phyloP scores from a whole-genome alignment of 2,888 invertebrate species.

The Hipparchia semele region DNA sequence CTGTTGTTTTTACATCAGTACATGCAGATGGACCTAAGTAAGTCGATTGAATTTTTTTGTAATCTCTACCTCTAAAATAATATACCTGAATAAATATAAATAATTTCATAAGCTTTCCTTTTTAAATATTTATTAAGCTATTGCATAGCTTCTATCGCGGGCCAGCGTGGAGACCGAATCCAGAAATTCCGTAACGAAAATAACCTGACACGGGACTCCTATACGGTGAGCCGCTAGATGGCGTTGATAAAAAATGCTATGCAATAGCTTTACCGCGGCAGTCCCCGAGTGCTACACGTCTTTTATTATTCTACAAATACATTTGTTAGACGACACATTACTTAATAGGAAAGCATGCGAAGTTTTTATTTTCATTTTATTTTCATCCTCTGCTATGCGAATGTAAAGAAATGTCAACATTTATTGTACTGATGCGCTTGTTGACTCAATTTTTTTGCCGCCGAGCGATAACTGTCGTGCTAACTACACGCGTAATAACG shows the following conservation, averaged over 20 bases:
- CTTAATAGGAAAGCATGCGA: conserved; percentile 31
- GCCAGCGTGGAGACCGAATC: no score
- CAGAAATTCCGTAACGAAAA: no score
- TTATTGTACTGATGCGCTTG: conserved; percentile 59
- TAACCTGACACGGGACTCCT: no score
- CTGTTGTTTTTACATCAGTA: conserved; percentile 64
- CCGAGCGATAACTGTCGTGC: conserved; percentile 56
- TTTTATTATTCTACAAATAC: neutral
- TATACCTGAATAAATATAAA: no score
- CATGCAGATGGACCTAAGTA: conserved; percentile 77
- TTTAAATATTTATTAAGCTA: no score
- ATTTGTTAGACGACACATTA: neutral
- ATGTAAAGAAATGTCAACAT: conserved; percentile 49
- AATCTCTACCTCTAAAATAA: neutral
- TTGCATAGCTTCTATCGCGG: no score
- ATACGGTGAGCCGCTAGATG: no score
- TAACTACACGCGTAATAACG: conserved; percentile 55
- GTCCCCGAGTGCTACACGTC: no score
- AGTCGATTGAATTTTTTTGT: conserved; percentile 47
- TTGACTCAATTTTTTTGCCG: conserved; percentile 53
- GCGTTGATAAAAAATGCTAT: no score
- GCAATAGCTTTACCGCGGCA: no score
- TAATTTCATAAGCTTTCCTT: no score
- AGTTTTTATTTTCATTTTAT: conserved; percentile 33
- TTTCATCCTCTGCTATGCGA: conserved; percentile 31